A percentile compares a stretch with the other conserved stretches of the same genome.
Conservation (phyloP, 2,888 invertebrate genomes). For the Nezara viridula region DNA sequence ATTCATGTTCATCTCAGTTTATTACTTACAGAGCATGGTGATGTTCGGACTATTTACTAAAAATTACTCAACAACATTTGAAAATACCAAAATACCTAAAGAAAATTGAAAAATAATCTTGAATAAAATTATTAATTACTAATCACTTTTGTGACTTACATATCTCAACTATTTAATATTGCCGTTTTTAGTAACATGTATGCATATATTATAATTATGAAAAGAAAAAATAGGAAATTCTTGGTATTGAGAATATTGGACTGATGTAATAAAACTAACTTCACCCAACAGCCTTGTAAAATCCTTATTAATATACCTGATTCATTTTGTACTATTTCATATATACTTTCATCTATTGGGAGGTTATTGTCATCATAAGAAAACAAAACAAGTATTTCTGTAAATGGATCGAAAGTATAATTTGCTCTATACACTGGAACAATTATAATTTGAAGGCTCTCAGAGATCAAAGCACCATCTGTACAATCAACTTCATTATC, state of each 20-base stretch:
- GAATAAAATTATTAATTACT: no score
- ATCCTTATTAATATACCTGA: constrained; percentile 33
- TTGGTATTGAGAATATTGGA: not conserved
- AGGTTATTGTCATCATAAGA: constrained; percentile 55
- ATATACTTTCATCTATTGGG: constrained; percentile 35
- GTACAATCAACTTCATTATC: constrained; percentile 52
- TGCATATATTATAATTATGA: not conserved
- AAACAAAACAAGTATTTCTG: constrained; percentile 33
- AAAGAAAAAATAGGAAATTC: no score
- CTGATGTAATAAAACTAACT: not conserved
- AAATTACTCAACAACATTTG: no score
- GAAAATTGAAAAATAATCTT: no score
- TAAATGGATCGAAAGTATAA: constrained; percentile 51
- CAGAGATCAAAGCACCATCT: constrained; percentile 53
- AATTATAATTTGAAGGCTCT: constrained; percentile 54
- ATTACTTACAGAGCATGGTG: no score
- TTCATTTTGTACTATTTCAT: constrained; percentile 55
- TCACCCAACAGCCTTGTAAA: not conserved
- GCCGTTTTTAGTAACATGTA: no score
- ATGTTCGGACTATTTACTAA: no score
- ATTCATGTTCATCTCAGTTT: no score
- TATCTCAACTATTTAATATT: no score
- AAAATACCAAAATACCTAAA: no score
- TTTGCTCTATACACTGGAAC: constrained; percentile 46
- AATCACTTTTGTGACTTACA: no score